phyloP scores from a whole-genome alignment of 2,888 invertebrate species.

The Neuroscelio doddi region DNA sequence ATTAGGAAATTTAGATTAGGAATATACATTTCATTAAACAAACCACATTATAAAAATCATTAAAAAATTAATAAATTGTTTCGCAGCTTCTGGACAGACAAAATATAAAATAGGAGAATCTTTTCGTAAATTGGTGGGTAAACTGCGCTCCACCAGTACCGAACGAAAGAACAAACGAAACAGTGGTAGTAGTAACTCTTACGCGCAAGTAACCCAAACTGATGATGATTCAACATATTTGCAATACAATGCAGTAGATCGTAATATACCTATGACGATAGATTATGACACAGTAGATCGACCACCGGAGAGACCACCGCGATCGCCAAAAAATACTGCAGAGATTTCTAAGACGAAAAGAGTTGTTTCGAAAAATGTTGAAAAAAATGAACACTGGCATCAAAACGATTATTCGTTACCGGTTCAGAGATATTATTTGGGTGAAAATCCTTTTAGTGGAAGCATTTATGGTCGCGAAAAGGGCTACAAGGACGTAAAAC shows the following conservation, averaged over 20 bases:
- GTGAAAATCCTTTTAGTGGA: slow-evolving; percentile 88
- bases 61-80: slow-evolving; percentile 11
- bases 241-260: slow-evolving; percentile 75
- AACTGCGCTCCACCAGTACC: slow-evolving; percentile 84
- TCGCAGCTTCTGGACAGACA: slow-evolving; percentile 55
- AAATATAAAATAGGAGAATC: slow-evolving; percentile 82
- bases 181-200: slow-evolving; percentile 48
- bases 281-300: slow-evolving; percentile 64
- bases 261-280: slow-evolving; percentile 70
- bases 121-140: slow-evolving; percentile 86
- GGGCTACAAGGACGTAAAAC: slow-evolving; percentile 77
- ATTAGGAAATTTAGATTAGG: neutral
- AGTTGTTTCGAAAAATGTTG: slow-evolving; percentile 40
- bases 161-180: slow-evolving; percentile 77
- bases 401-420: slow-evolving; percentile 72
- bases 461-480: slow-evolving; percentile 89
- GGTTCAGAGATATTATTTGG: slow-evolving; percentile 86
- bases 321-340: slow-evolving; percentile 51
- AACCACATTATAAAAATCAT: neutral
- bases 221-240: slow-evolving; percentile 73
- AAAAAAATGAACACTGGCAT: slow-evolving; percentile 52
- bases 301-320: slow-evolving; percentile 59
- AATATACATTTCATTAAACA: neutral
- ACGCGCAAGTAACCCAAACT: slow-evolving; percentile 65
- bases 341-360: slow-evolving; percentile 51